A percentile compares a stretch with the other conserved stretches of the same genome.
phyloP scores from a whole-genome alignment of 2,797 vertebrate species.

The Phrynocephalus guinanensis region DNA sequence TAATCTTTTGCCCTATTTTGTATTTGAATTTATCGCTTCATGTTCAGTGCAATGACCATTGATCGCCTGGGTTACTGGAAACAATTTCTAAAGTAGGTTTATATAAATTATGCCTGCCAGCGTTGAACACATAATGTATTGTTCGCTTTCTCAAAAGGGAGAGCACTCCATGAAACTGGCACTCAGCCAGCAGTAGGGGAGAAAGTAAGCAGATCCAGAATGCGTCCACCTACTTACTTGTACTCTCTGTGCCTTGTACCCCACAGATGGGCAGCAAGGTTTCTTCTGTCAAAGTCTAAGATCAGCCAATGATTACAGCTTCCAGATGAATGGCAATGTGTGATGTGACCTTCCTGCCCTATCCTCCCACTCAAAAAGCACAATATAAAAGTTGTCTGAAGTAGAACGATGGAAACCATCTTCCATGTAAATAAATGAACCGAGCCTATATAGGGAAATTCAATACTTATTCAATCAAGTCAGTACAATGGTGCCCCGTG shows the following conservation, averaged over 20 bases:
- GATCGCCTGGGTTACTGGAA: background rate
- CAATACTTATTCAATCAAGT: background rate
- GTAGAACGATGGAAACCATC: too few relatives aligned
- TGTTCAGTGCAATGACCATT: background rate
- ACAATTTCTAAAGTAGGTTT: background rate
- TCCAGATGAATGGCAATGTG: background rate
- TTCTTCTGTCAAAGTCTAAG: background rate
- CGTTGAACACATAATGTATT: background rate
- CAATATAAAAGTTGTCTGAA: background rate
- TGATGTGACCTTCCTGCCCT: background rate
- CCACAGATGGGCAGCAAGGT: background rate
- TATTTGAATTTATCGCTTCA: background rate
- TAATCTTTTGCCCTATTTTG: background rate
- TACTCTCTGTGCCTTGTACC: background rate
- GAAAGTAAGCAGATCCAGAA: background rate
- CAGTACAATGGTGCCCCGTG: background rate
- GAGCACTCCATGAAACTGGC: background rate
- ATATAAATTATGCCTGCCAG: background rate
- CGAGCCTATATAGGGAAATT: background rate
- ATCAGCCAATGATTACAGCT: background rate
- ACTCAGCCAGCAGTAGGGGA: background rate
- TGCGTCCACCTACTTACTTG: background rate
- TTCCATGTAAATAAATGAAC: slow-evolving; percentile 2
- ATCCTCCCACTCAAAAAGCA: background rate
- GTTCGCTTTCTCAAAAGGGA: background rate